Base-by-base conservation (phyloP, 1,140 invertebrate species). In the Rhagoletis zephyria region DNA sequence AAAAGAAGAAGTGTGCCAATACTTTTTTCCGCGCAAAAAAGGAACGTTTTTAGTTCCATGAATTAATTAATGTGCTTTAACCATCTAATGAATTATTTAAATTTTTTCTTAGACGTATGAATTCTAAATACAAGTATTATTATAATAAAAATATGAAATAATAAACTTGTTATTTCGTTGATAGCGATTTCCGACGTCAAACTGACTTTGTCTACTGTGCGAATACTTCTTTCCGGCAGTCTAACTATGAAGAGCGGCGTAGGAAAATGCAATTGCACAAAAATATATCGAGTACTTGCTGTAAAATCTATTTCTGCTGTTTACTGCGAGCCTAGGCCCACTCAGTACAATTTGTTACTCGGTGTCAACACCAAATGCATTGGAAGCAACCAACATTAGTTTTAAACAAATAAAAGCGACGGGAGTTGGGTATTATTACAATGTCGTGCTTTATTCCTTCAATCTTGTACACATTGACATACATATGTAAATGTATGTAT, bases 331-430 rank as follows among this genome's bases (percentile, higher is more conserved):
- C 74, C 74, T 81, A 48, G 51, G 48, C 45, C 45, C 48, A 30
- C 48, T 81, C 74, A 81, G 74, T 81, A 81, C 74, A 81, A 56
- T 48, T 81, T 81, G 74, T 81, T 81, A 81, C 74, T 81, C 56
- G 74, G 42, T 81, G 45, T 16, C n/a, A 48, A 81, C 74, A 81
- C 42, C 16, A 6, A 42, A 42, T 4, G 16, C 45, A 16, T n/a
- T 45, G 5, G 1, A 4, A 48, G 12, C 16, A 74, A 74, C 42
- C 42, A 48, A 56, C n/a, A 81, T 81, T 81, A 56, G 19, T 81
- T 10, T 2, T 42, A 48, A 56, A 56, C 16, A 67, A 30, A 30
- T 30, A 30, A 30, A 30, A 51, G n/a, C 48, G n/a, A 81, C 7
- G 1, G 0, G 16, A 74, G 3, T 56, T 19, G 48, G 30, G 30